phyloP scores from a whole-genome alignment of 2,797 vertebrate genomes.

The Anabacerthia variegaticeps region DNA sequence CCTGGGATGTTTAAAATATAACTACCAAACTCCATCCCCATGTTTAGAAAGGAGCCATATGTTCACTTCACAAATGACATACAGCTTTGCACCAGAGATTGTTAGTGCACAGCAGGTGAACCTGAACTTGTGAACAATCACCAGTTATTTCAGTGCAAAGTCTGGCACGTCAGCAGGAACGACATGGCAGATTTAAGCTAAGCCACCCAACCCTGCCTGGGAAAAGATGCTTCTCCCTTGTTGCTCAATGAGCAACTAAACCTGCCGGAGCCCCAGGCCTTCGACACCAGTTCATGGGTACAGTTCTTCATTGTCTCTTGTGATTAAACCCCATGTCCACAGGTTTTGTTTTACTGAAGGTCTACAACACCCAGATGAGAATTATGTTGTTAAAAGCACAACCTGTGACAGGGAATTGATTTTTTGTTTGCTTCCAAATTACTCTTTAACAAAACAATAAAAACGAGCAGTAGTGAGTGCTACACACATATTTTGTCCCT shows the following conservation, averaged over 20 bases:
- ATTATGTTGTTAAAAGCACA: neutral
- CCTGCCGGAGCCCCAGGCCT: neutral
- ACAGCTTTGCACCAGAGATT: neutral
- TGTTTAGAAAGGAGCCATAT: slow-evolving; percentile 26
- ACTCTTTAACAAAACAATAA: neutral
- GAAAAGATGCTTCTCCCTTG: neutral
- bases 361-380: neutral
- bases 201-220: neutral
- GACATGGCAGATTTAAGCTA: neutral
- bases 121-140: slow-evolving; percentile 39
- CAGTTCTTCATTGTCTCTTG: neutral
- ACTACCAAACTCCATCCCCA: neutral
- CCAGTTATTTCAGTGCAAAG: neutral
- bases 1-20: neutral
- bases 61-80: neutral
- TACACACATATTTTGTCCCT: neutral
- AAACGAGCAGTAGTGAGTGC: neutral
- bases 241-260: neutral
- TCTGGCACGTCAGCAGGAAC: neutral
- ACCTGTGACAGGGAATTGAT: neutral
- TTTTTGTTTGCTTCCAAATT: neutral
- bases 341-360: neutral
- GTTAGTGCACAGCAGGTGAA: slow-evolving; percentile 27
- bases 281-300: neutral
- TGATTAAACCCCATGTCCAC: neutral